Conservation (phyloP, 2,888 invertebrate genomes). For the Calephelis perditalis region DNA sequence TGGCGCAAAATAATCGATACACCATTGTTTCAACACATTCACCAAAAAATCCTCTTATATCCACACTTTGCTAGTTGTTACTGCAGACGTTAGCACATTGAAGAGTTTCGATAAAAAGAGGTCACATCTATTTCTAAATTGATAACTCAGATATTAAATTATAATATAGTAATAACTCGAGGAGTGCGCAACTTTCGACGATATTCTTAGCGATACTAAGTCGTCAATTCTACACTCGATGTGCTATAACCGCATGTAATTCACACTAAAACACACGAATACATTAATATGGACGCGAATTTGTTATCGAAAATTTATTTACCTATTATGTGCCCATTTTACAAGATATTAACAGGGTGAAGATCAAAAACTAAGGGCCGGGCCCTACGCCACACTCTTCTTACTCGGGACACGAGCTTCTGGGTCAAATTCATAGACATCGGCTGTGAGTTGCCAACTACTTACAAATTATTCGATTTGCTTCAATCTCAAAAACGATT, state of each 20-base stretch:
- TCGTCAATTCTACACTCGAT: slow-evolving; percentile 50
- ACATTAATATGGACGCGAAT: slow-evolving; percentile 24
- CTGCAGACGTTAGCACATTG: slow-evolving; percentile 13
- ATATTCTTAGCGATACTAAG: slow-evolving; percentile 70
- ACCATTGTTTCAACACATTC: slow-evolving; percentile 76
- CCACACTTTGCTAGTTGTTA: slow-evolving; percentile 22
- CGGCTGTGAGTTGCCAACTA: slow-evolving; percentile 58
- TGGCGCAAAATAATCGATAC: slow-evolving; percentile 77
- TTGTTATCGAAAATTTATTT: slow-evolving; percentile 50
- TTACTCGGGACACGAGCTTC: slow-evolving; percentile 75
- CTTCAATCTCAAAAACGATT: background rate
- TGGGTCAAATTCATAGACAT: slow-evolving; percentile 78
- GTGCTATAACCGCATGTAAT: slow-evolving; percentile 50
- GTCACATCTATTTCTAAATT: slow-evolving; percentile 30
- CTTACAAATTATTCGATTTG: slow-evolving; percentile 1
- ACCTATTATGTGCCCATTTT: slow-evolving; percentile 79
- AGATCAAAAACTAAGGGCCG: slow-evolving; percentile 72
- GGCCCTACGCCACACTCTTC: slow-evolving; percentile 73
- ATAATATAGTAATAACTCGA: slow-evolving; percentile 51
- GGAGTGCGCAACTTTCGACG: slow-evolving; percentile 66
- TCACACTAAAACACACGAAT: slow-evolving; percentile 22
- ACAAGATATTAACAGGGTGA: slow-evolving; percentile 65
- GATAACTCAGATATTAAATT: slow-evolving; percentile 57
- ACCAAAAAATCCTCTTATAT: slow-evolving; percentile 42
- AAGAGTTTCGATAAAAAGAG: slow-evolving; percentile 19